Percentiles rank a stretch among this genome's conserved stretches.
Evolutionary conservation across 2,888 invertebrate species (phyloP).

Genomic region (Julus scandinavius): DNA sequence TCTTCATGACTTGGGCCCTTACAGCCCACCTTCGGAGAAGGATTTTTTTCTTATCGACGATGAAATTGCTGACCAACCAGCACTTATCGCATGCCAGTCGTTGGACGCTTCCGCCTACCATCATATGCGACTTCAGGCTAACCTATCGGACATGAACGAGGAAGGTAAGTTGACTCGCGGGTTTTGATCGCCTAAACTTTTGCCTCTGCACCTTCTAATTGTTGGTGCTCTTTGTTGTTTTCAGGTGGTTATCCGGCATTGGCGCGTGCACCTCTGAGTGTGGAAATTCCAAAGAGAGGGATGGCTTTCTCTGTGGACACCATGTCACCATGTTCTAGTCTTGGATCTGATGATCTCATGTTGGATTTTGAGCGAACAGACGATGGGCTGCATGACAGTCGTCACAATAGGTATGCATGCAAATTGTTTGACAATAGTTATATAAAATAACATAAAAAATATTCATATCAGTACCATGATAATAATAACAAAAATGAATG

Average conservation of each 20-base stretch:
- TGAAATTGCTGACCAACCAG: conserved; percentile 91
- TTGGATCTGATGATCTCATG: conserved; percentile 88
- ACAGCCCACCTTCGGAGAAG: conserved; percentile 62
- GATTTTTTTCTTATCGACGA: conserved; percentile 84
- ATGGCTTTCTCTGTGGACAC: conserved; percentile 54
- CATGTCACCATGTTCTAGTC: conserved; percentile 78
- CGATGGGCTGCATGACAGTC: conserved; percentile 47
- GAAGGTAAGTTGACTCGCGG: conserved; percentile 48
- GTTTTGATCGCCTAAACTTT: too few species aligned
- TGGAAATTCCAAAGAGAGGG: conserved; percentile 42
- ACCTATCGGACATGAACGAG: conserved; percentile 38
- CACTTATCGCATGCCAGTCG: conserved; percentile 66
- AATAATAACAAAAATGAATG: too few species aligned
- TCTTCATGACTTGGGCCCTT: conserved; percentile 52
- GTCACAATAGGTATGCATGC: conserved; percentile 32
- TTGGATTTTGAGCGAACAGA: conserved; percentile 77
- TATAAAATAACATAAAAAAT: too few species aligned
- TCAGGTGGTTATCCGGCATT: conserved; percentile 52
- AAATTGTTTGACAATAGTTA: neutral
- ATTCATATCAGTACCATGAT: too few species aligned
- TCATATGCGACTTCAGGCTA: conserved; percentile 10
- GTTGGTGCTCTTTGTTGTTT: neutral
- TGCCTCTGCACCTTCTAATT: neutral
- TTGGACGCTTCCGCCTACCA: conserved; percentile 11
- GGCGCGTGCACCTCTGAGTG: conserved; percentile 44